phyloP scores from a whole-genome alignment of 64 coral and sea anemone genomes.

The Montipora cactus region DNA sequence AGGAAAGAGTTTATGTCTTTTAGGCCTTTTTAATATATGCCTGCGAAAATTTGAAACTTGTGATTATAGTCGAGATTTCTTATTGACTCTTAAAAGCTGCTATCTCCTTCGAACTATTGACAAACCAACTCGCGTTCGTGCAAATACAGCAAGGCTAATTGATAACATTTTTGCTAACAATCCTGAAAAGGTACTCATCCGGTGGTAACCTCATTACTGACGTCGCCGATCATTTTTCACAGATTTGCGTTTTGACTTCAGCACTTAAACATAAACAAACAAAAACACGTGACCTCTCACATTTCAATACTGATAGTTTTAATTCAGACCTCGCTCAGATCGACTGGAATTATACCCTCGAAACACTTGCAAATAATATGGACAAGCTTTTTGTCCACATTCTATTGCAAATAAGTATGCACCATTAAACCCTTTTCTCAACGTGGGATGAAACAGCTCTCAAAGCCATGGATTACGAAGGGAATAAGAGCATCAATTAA shows the following conservation, averaged over 20 bases:
- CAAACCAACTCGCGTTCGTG: conserved; percentile 34
- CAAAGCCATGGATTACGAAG: conserved; percentile 22
- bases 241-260: not conserved
- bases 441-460: conserved; percentile 7
- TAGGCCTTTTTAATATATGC: conserved; percentile 2
- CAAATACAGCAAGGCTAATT: conserved; percentile 36
- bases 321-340: conserved; percentile 3
- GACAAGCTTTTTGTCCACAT: conserved; percentile 4
- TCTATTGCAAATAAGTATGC: conserved; percentile 58
- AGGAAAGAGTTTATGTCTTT: not conserved
- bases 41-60: not conserved
- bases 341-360: not conserved
- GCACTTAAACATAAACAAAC: not conserved
- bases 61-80: conserved; percentile 27
- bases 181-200: not conserved
- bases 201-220: conserved; percentile 48
- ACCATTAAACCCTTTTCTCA: conserved; percentile 37
- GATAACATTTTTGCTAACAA: conserved; percentile 46
- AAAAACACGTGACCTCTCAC: not conserved
- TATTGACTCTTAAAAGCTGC: conserved; percentile 44
- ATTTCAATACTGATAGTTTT: conserved; percentile 22
- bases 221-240: conserved; percentile 43
- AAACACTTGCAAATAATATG: not conserved
- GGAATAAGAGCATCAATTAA: conserved; percentile 34
- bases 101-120: conserved; percentile 53